Conservation (phyloP, 2,797 vertebrate species). For the Gymnodraco acuticeps region DNA sequence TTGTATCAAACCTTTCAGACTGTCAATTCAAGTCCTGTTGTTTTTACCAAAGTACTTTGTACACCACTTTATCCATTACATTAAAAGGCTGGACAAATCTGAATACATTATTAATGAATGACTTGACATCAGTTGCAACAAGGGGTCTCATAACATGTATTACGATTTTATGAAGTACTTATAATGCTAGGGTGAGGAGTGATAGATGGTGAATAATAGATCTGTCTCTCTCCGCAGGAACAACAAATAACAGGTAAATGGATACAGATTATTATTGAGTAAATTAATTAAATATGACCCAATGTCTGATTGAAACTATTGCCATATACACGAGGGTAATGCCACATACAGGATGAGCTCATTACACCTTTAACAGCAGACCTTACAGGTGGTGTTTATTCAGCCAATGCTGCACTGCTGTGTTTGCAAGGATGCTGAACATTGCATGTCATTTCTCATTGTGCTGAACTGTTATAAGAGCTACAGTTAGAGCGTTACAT, state of each 20-base stretch:
- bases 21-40: constrained; percentile 5
- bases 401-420: constrained; percentile 48
- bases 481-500: neutral
- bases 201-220: constrained; percentile 61
- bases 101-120: constrained; percentile 74
- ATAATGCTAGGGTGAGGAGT: constrained; percentile 43
- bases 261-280: constrained; percentile 1
- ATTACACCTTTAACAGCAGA: constrained; percentile 7
- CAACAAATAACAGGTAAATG: constrained; percentile 7
- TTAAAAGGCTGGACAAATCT: constrained; percentile 59
- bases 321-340: constrained; percentile 10
- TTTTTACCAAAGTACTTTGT: constrained; percentile 19
- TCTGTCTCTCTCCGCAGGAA: constrained; percentile 4
- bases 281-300: neutral
- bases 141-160: constrained; percentile 49
- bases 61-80: constrained; percentile 45
- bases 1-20: constrained; percentile 22
- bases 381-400: constrained; percentile 38
- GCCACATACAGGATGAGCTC: neutral
- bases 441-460: constrained; percentile 38
- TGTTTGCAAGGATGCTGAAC: constrained; percentile 27
- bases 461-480: constrained; percentile 4
- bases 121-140: constrained; percentile 60
- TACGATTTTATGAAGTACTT: constrained; percentile 66
- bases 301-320: neutral